Base-by-base conservation (phyloP, 2,797 vertebrate species). In the Falco naumanni region DNA sequence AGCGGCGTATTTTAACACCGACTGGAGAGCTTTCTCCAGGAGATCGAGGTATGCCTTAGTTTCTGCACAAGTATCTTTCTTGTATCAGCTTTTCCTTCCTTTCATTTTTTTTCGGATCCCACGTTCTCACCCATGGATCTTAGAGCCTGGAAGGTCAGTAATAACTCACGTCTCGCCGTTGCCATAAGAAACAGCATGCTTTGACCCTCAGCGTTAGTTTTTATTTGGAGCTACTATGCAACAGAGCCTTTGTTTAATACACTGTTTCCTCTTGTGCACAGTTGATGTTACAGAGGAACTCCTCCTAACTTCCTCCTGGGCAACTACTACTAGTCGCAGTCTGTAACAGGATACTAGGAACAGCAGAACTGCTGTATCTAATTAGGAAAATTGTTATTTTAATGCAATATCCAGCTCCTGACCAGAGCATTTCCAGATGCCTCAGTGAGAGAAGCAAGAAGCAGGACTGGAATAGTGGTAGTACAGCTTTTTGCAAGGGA, bases 381-480 rank as follows among this genome's bases (percentile, higher is more conserved):
- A 91, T 95, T 86, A 95, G 47, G 64, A 19, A 63, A 61, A 69
- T 84, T 3, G n/a, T 56, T 87, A n/a, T 87, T 95, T 92, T 85
- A 91, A 61, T 80, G 61, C 47, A 78, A 54, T 63, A 48, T 71
- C 34, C 88, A 90, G 50, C 84, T 90, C 69, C 48, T 83, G 86
- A 83, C 34, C 57, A 64, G 84, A 92, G 48, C 45, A 57, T 41
- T 94, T 94, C 89, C 95, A 97, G 89, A 93, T 96, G 81, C 25
- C 87, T 65, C 50, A 66, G 28, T 5, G 4, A 47, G 21, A 59
- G 72, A 68, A 71, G 48, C 47, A 54, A 70, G 65, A 70, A 89
- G 50, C 12, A 75, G 19, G 72, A 83, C 31, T 57, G 37, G 54
- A 41, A 45, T 34, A 45, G 10, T 18, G 19, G 20, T 57, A 63